Conservation (phyloP, 1,140 invertebrate genomes). For the Ruditapes philippinarum region DNA sequence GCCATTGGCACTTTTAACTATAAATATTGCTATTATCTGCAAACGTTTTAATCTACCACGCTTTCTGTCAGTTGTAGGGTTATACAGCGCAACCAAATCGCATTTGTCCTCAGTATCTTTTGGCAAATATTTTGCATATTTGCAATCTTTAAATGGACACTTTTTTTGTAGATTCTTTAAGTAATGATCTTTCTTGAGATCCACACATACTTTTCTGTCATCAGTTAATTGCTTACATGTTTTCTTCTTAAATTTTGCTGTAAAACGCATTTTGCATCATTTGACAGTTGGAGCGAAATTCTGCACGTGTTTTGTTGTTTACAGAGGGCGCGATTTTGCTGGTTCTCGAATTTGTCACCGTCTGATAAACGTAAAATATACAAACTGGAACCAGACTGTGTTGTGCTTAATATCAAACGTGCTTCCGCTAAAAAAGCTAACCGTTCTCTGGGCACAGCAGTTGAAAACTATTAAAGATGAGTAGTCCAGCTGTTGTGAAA, state of each 20-base stretch:
- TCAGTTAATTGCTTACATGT: too few relatives aligned
- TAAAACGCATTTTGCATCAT: neutral
- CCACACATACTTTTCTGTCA: too few relatives aligned
- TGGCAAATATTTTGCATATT: neutral
- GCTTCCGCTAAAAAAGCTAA: neutral
- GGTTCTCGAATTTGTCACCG: neutral
- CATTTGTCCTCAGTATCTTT: neutral
- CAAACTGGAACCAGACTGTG: neutral
- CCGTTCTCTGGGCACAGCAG: neutral
- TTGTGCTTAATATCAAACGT: slow-evolving; percentile 13
- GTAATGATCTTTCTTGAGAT: too few relatives aligned
- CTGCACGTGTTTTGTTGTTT: slow-evolving; percentile 5
- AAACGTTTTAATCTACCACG: neutral
- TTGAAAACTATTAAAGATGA: neutral
- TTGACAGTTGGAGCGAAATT: slow-evolving; percentile 18
- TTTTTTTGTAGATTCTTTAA: neutral
- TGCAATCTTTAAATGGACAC: neutral
- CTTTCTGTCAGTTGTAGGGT: neutral
- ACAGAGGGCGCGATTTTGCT: neutral
- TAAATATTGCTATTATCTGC: neutral
- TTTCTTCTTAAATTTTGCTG: slow-evolving; percentile 1
- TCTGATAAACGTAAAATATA: too few relatives aligned
- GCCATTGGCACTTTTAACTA: neutral
- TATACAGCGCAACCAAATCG: neutral
- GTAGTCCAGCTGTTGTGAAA: neutral